phyloP scores from a whole-genome alignment of 1,140 invertebrate genomes.

The Zophobas morio region DNA sequence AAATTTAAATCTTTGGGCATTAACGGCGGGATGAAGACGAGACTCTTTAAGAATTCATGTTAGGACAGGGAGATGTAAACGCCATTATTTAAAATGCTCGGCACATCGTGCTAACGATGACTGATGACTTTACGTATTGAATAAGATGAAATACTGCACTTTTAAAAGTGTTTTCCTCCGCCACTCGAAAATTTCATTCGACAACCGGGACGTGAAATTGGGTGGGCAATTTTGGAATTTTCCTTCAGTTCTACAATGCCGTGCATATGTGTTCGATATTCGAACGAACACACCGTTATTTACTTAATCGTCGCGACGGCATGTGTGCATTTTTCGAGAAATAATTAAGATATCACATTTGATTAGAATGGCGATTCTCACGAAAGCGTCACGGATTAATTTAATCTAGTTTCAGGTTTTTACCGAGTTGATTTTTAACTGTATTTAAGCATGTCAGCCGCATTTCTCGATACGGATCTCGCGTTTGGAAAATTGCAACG shows the following conservation, averaged over 20 bases:
- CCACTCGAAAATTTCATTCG: conserved; percentile 50
- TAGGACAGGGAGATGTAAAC: conserved; percentile 56
- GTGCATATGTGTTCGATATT: conserved; percentile 5
- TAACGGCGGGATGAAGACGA: conserved; percentile 37
- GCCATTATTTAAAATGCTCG: conserved; percentile 54
- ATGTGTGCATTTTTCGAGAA: conserved; percentile 43
- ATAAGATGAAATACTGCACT: conserved; percentile 57
- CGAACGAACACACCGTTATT: conserved; percentile 1
- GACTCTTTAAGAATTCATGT: conserved; percentile 47
- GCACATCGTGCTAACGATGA: conserved; percentile 54
- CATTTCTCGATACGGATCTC: conserved; percentile 49
- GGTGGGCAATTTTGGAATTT: conserved; percentile 17
- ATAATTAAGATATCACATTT: conserved; percentile 51
- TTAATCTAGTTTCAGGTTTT: conserved; percentile 36
- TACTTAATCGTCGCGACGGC: background rate
- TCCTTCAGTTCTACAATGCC: background rate
- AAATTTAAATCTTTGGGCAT: conserved; percentile 42
- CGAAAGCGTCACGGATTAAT: conserved; percentile 47
- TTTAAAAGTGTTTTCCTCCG: conserved; percentile 47
- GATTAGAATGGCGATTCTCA: conserved; percentile 41
- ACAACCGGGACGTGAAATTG: conserved; percentile 18
- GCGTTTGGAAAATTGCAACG: conserved; percentile 50
- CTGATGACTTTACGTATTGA: conserved; percentile 54
- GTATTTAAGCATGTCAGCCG: conserved; percentile 48
- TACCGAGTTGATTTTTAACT: conserved; percentile 44